phyloP scores from a whole-genome alignment of 2,888 invertebrate species.

The Sycophila texana region DNA sequence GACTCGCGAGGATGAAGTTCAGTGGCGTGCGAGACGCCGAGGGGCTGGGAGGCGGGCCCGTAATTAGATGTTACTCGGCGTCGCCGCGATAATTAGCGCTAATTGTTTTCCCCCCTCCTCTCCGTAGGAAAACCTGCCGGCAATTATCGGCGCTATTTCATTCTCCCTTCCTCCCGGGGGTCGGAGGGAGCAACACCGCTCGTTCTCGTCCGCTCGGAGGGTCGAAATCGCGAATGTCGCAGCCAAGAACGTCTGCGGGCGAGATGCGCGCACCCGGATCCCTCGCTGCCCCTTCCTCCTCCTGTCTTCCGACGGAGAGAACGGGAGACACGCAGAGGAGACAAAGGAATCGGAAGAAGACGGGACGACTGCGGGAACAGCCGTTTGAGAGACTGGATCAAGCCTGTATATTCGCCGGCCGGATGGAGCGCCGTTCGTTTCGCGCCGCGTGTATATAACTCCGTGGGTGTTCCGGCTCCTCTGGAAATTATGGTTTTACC shows the following conservation, averaged over 20 bases:
- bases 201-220: not conserved
- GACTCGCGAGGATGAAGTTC: not conserved
- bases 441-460: not conserved
- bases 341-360: slow-evolving; percentile 29
- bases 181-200: slow-evolving; percentile 17
- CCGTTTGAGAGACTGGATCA: slow-evolving; percentile 40
- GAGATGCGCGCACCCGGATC: too few relatives aligned
- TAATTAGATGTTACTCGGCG: slow-evolving; percentile 52
- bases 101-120: slow-evolving; percentile 62
- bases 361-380: not conserved
- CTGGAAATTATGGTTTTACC: slow-evolving; percentile 18
- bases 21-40: not conserved
- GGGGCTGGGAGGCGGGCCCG: not conserved
- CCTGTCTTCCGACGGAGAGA: too few relatives aligned
- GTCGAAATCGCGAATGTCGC: slow-evolving; percentile 10
- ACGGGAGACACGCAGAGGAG: not conserved
- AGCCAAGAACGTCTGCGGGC: slow-evolving; percentile 10
- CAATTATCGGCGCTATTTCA: slow-evolving; percentile 61
- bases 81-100: slow-evolving; percentile 63
- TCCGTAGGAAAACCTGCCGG: slow-evolving; percentile 46
- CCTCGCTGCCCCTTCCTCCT: too few relatives aligned
- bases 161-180: not conserved
- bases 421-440: not conserved
- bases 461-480: not conserved
- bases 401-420: slow-evolving; percentile 8